A percentile compares a stretch with the other conserved stretches of the same genome.
These are phyloP conservation scores for Bubalus kerabau DNA, from an alignment of 2,113 vertebrate species.

Conservation along the genomic window DNA sequence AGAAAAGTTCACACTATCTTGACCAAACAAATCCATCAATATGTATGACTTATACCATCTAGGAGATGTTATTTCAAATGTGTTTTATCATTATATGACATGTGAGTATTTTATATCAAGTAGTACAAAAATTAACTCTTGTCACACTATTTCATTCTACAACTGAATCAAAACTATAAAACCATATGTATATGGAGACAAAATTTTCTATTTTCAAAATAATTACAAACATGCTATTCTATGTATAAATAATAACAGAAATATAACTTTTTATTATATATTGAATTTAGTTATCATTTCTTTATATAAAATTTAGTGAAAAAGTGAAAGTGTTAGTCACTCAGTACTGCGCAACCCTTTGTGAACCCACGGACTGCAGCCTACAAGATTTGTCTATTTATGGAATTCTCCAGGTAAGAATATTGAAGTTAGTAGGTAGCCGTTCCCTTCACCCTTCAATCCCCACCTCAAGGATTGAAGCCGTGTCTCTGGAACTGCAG, in stretches of 20 bases:
- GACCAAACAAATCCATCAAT: not conserved
- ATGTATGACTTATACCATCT: not conserved
- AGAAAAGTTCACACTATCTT: not conserved
- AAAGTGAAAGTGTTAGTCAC: not conserved
- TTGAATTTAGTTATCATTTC: not conserved
- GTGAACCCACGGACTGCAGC: accelerated
- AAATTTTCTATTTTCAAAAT: not conserved
- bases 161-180: not conserved
- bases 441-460: not conserved
- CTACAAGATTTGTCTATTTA: not conserved
- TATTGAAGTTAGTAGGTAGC: not conserved
- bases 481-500: accelerated
- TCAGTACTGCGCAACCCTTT: not conserved
- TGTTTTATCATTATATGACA: not conserved
- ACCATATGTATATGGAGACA: not conserved
- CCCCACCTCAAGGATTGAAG: not conserved
- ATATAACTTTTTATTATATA: not conserved
- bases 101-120: not conserved
- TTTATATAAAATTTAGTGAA: not conserved
- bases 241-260: not conserved
- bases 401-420: not conserved
- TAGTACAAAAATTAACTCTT: not conserved
- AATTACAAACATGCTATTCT: not conserved
- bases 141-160: not conserved
- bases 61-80: not conserved